phyloP scores from a whole-genome alignment of 1,140 invertebrate genomes.

The Phthorimaea operculella region DNA sequence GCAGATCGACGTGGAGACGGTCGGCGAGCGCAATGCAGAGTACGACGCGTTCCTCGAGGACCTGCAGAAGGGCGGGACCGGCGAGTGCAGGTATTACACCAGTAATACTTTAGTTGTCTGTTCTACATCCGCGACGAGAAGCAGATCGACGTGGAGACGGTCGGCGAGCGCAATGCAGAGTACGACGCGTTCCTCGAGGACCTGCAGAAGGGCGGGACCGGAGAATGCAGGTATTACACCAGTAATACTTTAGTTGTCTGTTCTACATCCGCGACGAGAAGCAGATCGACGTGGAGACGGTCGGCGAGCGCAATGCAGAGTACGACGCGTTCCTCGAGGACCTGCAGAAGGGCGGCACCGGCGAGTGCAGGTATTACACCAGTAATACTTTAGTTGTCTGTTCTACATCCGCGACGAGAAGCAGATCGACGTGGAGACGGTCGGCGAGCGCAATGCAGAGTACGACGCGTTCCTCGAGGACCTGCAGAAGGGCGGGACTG shows the following conservation, averaged over 20 bases:
- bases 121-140: conserved; percentile 96
- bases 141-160: conserved; percentile 92
- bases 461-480: no score
- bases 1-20: conserved; percentile 92
- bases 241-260: conserved; percentile 90
- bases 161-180: no score
- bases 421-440: conserved; percentile 92
- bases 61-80: no score
- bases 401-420: conserved; percentile 84
- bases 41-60: no score
- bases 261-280: conserved; percentile 84
- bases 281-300: conserved; percentile 92
- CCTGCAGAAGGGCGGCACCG: conserved; percentile 85
- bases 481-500: conserved; percentile 85
- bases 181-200: no score
- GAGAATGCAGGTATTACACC: no score
- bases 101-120: conserved; percentile 87
- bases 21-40: no score
- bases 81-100: no score
- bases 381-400: no score
- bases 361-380: conserved; percentile 90
- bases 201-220: no score
- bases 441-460: conserved; percentile 91
- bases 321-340: no score
- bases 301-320: conserved; percentile 91